Percentiles rank a stretch among this genome's conserved stretches.
Conservation (phyloP, 2,888 invertebrate genomes). For the Ornithoptera alexandrae region DNA sequence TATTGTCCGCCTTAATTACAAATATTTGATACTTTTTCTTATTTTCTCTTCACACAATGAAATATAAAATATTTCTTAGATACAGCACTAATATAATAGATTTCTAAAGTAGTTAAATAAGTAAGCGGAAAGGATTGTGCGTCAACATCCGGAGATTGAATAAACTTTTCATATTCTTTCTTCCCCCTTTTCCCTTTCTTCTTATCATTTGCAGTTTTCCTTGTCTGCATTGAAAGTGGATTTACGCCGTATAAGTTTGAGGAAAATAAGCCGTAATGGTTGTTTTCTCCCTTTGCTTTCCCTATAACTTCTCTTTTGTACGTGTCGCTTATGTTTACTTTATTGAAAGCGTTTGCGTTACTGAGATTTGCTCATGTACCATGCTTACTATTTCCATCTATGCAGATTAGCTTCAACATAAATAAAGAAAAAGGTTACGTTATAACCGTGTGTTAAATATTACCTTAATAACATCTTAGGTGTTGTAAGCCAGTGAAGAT, state of each 20-base stretch:
- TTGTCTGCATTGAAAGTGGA: slow-evolving; percentile 42
- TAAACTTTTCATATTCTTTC: slow-evolving; percentile 63
- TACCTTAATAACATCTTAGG: too few relatives aligned
- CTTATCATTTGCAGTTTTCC: slow-evolving; percentile 47
- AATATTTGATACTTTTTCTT: too few relatives aligned
- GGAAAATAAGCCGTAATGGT: slow-evolving; percentile 32
- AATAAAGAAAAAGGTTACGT: too few relatives aligned
- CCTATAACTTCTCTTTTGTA: slow-evolving; percentile 6
- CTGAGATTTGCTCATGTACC: not conserved
- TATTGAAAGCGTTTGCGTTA: slow-evolving; percentile 6
- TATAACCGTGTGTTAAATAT: too few relatives aligned
- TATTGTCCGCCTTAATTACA: too few relatives aligned
- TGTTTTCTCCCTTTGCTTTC: slow-evolving; percentile 14
- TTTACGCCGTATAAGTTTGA: slow-evolving; percentile 34
- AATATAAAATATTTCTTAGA: not conserved
- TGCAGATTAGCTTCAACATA: not conserved
- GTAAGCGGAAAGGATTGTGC: slow-evolving; percentile 57
- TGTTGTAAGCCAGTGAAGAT: too few relatives aligned
- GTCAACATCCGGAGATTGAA: slow-evolving; percentile 50
- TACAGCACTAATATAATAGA: not conserved
- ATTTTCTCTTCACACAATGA: not conserved
- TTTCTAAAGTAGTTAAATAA: slow-evolving; percentile 42
- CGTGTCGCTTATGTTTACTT: slow-evolving; percentile 13
- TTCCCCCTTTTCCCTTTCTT: slow-evolving; percentile 43
- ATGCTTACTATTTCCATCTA: not conserved